These are phyloP conservation scores for Callitettix versicolor DNA, from an alignment of 1,140 invertebrate genomes.

Conservation along the genomic window DNA sequence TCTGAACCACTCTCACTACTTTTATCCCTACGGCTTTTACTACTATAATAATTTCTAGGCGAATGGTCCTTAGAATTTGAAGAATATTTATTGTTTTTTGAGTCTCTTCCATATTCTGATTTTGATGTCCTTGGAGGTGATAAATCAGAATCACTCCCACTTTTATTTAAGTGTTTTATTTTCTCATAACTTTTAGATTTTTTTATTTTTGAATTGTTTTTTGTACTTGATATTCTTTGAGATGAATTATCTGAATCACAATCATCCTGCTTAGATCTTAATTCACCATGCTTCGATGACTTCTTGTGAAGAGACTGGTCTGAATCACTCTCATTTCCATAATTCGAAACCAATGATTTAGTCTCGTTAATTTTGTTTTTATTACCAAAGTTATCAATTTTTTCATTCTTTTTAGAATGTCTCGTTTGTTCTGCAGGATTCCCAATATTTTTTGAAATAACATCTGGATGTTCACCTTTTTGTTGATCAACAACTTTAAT, in stretches of 20 bases:
- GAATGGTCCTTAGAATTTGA: constrained; percentile 18
- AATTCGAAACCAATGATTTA: background rate
- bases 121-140: constrained; percentile 32
- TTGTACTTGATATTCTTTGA: constrained; percentile 19
- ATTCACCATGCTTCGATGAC: background rate
- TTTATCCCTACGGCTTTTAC: too few species aligned
- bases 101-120: constrained; percentile 2
- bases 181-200: constrained; percentile 14
- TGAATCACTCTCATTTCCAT: constrained; percentile 14
- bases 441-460: background rate
- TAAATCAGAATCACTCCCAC: constrained; percentile 26
- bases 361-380: background rate
- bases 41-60: constrained; percentile 20
- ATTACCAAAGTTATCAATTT: background rate
- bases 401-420: background rate
- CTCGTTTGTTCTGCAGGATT: background rate
- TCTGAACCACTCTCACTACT: constrained; percentile 20
- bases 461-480: background rate
- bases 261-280: constrained; percentile 7
- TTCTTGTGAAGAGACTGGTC: constrained; percentile 24
- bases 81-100: constrained; percentile 16
- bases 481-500: background rate
- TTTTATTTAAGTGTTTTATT: constrained; percentile 11
- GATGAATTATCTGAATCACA: constrained; percentile 24
- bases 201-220: constrained; percentile 4